A percentile compares a stretch with the other conserved stretches of the same genome.
Evolutionary conservation across 2,113 vertebrate genomes (phyloP).

Genomic region (Poicephalus gulielmi): DNA sequence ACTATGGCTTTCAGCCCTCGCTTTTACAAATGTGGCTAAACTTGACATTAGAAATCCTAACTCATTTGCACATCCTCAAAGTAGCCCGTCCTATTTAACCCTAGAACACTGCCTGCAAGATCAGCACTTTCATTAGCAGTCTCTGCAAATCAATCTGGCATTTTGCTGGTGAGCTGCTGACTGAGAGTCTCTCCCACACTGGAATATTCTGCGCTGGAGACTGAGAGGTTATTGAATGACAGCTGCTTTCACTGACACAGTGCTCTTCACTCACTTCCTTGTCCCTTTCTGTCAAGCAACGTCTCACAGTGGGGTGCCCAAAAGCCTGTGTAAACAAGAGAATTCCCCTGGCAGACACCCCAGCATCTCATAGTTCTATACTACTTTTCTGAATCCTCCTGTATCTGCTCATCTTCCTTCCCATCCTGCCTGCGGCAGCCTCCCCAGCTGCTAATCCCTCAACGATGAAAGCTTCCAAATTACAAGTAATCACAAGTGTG

Average conservation of each 20-base stretch:
- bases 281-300: neutral
- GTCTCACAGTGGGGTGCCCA: neutral
- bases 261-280: neutral
- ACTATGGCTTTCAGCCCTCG: rapidly evolving
- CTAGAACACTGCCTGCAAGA: neutral
- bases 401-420: neutral
- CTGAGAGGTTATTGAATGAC: neutral
- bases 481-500: neutral
- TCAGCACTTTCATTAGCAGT: neutral
- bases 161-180: neutral
- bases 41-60: neutral
- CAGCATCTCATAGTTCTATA: neutral
- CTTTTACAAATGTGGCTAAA: neutral
- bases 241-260: neutral
- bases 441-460: neutral
- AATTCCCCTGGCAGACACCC: neutral
- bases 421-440: neutral
- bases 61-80: neutral
- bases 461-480: neutral
- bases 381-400: neutral
- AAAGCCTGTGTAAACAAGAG: neutral
- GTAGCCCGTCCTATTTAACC: neutral
- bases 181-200: neutral
- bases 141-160: neutral
- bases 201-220: neutral